Evolutionary conservation across 2,888 invertebrate species (phyloP).

Genomic region (Netelia fuscicornis): DNA sequence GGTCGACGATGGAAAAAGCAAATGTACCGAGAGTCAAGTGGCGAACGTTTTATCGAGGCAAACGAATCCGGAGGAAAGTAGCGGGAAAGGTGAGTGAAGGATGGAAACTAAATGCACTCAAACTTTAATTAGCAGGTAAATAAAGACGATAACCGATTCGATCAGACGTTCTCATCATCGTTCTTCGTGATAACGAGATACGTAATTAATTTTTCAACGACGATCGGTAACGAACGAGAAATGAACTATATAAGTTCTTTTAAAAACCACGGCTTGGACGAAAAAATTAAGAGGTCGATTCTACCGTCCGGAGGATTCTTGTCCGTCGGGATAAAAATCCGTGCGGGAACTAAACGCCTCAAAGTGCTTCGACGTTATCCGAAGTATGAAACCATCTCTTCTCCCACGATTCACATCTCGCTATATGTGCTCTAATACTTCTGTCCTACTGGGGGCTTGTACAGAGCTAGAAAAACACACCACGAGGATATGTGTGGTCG

Average conservation of each 20-base stretch:
- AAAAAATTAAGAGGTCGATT: background rate
- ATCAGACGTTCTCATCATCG: background rate
- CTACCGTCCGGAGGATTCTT: slow-evolving; percentile 1
- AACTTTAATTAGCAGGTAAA: background rate
- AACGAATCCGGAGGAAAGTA: slow-evolving; percentile 50
- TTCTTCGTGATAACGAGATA: background rate
- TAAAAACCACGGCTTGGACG: background rate
- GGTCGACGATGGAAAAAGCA: slow-evolving; percentile 68
- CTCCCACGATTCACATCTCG: slow-evolving; percentile 37
- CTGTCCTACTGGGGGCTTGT: slow-evolving; percentile 32
- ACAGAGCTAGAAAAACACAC: slow-evolving; percentile 72
- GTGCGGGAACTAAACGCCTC: slow-evolving; percentile 4
- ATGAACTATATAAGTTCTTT: background rate
- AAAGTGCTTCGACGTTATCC: slow-evolving; percentile 35
- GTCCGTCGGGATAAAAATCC: slow-evolving; percentile 48
- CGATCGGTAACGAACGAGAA: background rate
- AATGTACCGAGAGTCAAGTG: slow-evolving; percentile 66
- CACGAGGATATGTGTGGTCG: slow-evolving; percentile 30
- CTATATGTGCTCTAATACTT: slow-evolving; percentile 36
- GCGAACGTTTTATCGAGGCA: slow-evolving; percentile 32
- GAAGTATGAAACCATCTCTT: slow-evolving; percentile 33
- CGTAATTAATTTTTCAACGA: background rate
- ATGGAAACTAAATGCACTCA: background rate
- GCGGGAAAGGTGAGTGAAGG: slow-evolving; percentile 67
- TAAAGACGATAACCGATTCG: background rate